Evolutionary conservation across 2,113 vertebrate species (phyloP), one percentile per base, ranked within the genome.

Genomic region (Amphiprion percula): DNA sequence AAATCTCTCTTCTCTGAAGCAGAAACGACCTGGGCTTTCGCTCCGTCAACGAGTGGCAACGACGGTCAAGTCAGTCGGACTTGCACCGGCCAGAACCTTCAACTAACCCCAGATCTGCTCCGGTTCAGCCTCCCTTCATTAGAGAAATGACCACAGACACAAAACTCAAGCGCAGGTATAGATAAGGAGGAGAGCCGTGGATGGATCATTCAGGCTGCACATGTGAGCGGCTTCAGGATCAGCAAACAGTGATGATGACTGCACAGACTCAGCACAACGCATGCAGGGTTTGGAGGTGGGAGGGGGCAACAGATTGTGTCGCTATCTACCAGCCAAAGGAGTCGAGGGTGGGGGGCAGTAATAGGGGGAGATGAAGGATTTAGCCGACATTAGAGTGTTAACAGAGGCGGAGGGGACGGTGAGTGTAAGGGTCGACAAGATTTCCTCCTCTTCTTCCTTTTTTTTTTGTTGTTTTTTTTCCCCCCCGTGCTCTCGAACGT

Each of bases 281-380:
- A 66, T 49, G 68, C 73, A 23, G 37, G 49, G 73, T 12, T 30
- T 2, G 19, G 11, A 78, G 84, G 67, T 79, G 78, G 68, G 67
- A 80, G 78, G 68, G 78, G 86, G 81, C 67, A 83, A 86, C 86
- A 90, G 93, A 93, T 93, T 93, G 90, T 87, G 88, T 89, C 64
- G 75, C 88, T 88, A 86, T 82, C 82, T 87, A 90, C 88, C 90
- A 88, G 89, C 87, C 76, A 66, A 70, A 88, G 30, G 56, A 28
- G 55, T 30, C 2, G 21, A 9, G 21, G n/a, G 21, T 2, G 9
- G 41, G 12, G 37, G 77, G 12, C 1, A 28, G 60, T 37, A 63
- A 58, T 23, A 10, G 30, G 37, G 50, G 67, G 39, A 37, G 23
- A 52, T 2, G 90, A 94, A 21, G 68, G 70, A 8, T 81, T 89